phyloP scores from a whole-genome alignment of 1,140 invertebrate genomes.

The Trachymyrmex septentrionalis region DNA sequence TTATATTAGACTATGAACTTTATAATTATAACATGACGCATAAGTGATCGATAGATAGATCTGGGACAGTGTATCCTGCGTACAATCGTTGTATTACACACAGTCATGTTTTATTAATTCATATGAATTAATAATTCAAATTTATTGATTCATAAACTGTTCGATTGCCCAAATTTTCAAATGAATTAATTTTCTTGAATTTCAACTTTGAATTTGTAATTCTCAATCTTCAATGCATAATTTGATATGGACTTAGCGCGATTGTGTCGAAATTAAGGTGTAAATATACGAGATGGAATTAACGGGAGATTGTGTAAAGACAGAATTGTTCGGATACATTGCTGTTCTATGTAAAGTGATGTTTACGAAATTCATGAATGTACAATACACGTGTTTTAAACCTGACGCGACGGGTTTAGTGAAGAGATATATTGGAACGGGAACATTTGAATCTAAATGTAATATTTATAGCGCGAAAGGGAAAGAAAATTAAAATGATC shows the following conservation, averaged over 20 bases:
- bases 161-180: too few relatives aligned
- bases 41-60: too few relatives aligned
- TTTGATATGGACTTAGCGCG: neutral
- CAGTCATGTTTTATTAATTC: too few relatives aligned
- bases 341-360: constrained; percentile 15
- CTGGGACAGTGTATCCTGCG: too few relatives aligned
- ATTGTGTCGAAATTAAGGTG: constrained; percentile 1
- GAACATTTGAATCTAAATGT: constrained; percentile 30
- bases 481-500: constrained; percentile 38
- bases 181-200: too few relatives aligned
- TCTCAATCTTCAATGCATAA: too few relatives aligned
- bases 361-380: neutral
- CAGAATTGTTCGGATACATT: neutral
- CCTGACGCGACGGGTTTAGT: neutral
- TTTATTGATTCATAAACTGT: too few relatives aligned
- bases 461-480: constrained; percentile 48
- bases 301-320: neutral
- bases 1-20: too few relatives aligned
- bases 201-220: too few relatives aligned
- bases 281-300: constrained; percentile 33
- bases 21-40: too few relatives aligned
- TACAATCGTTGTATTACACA: too few relatives aligned
- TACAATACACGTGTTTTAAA: constrained; percentile 29
- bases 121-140: too few relatives aligned
- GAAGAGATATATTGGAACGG: neutral